A percentile compares a stretch with the other conserved stretches of the same genome.
Evolutionary conservation across 2,113 vertebrate species (phyloP).

Genomic region (Colossoma macropomum): DNA sequence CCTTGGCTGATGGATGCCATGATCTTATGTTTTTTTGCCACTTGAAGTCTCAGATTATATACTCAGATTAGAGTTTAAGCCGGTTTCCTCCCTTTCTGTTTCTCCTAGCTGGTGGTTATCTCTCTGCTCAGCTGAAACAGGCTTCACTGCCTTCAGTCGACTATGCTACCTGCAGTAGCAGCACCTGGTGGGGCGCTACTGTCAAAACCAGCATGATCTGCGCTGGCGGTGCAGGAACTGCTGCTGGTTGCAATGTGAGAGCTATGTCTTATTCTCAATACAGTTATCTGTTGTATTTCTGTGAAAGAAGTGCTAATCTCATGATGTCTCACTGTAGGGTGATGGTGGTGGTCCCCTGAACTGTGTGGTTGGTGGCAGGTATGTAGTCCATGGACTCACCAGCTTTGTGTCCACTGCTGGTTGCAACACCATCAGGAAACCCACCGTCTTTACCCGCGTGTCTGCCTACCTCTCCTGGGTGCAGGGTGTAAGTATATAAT

Average conservation of each 20-base stretch:
- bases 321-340: conserved; percentile 69
- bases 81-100: background rate
- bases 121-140: conserved; percentile 79
- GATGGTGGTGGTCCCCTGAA: conserved; percentile 88
- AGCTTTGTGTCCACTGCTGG: conserved; percentile 85
- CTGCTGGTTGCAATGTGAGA: conserved; percentile 81
- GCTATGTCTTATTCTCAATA: background rate
- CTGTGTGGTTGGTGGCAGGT: conserved; percentile 75
- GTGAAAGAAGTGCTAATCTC: background rate
- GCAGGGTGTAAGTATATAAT: conserved; percentile 62
- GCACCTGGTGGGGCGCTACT: conserved; percentile 80
- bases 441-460: conserved; percentile 87
- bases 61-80: no score
- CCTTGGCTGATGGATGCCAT: no score
- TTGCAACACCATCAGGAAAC: conserved; percentile 80
- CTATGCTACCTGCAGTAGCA: conserved; percentile 73
- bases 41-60: no score
- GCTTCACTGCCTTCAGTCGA: conserved; percentile 79
- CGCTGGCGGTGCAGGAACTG: conserved; percentile 73
- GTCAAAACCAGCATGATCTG: conserved; percentile 86
- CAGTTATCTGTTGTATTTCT: background rate
- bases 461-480: conserved; percentile 88
- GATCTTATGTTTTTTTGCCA: no score
- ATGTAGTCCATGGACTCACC: conserved; percentile 82
- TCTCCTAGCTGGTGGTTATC: conserved; percentile 76